phyloP scores from a whole-genome alignment of 2,888 invertebrate genomes.

The Caenorhabditis afra region DNA sequence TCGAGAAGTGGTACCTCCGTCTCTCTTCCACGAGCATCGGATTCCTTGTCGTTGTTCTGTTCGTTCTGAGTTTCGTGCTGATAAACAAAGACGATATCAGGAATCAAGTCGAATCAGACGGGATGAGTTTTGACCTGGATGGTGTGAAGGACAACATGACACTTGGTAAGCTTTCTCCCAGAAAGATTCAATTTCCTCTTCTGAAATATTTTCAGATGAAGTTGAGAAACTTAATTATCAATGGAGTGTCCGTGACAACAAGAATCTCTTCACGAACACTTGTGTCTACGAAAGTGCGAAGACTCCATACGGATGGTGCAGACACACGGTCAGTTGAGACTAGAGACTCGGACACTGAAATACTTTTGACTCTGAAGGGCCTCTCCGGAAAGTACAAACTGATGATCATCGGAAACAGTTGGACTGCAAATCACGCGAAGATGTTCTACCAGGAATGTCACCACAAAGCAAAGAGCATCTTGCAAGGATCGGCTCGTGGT shows the following conservation, averaged over 20 bases:
- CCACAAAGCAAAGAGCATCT: conserved; percentile 26
- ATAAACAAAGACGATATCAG: conserved; percentile 30
- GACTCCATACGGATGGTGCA: conserved; percentile 38
- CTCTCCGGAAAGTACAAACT: conserved; percentile 27
- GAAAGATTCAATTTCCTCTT: too few species aligned
- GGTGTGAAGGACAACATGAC: conserved; percentile 32
- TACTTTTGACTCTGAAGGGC: conserved; percentile 12
- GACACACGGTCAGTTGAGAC: conserved; percentile 21
- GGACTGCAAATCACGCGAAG: conserved; percentile 38
- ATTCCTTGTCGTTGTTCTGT: conserved; percentile 3
- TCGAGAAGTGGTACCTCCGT: conserved; percentile 45
- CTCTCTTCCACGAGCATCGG: conserved; percentile 20
- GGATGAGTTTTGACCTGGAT: neutral
- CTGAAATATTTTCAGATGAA: too few species aligned
- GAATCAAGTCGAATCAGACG: neutral
- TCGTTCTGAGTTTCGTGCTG: conserved; percentile 10
- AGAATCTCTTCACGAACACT: conserved; percentile 30
- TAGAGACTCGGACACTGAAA: too few species aligned
- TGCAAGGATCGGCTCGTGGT: conserved; percentile 40
- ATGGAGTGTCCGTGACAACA: conserved; percentile 30
- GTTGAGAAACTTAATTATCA: conserved; percentile 22
- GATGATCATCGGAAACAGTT: conserved; percentile 34
- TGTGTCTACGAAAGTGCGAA: conserved; percentile 29
- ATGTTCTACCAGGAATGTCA: conserved; percentile 41
- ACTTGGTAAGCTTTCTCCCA: conserved; percentile 3